phyloP scores from a whole-genome alignment of 2,797 vertebrate genomes.

The Pogonophryne albipinna region DNA sequence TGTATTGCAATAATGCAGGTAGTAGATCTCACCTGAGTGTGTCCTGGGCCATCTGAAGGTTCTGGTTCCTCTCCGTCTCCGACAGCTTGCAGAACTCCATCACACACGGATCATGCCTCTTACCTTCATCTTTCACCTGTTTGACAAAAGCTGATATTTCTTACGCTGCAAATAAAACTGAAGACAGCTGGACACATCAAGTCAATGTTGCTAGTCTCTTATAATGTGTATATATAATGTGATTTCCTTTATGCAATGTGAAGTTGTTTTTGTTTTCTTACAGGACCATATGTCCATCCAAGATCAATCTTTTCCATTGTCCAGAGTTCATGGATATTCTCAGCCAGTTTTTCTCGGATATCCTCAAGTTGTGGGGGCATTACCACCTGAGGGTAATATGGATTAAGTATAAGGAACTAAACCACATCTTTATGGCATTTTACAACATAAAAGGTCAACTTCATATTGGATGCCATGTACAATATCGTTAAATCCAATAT shows the following conservation, averaged over 20 bases:
- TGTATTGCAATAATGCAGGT: neutral
- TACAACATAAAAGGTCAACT: neutral
- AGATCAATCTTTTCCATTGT: slow-evolving; percentile 93
- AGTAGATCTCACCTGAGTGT: slow-evolving; percentile 88
- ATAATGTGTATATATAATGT: neutral
- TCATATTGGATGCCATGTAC: neutral
- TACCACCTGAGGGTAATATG: slow-evolving; percentile 77
- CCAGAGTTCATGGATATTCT: slow-evolving; percentile 97
- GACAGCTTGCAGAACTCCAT: slow-evolving; percentile 93
- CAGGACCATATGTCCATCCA: slow-evolving; percentile 93
- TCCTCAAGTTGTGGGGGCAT: slow-evolving; percentile 92
- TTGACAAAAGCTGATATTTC: slow-evolving; percentile 22
- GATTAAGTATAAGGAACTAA: neutral
- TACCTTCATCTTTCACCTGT: slow-evolving; percentile 93
- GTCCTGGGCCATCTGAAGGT: slow-evolving; percentile 91
- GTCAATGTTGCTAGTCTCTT: neutral
- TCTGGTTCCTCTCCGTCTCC: slow-evolving; percentile 92
- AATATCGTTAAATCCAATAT: neutral
- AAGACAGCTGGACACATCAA: neutral
- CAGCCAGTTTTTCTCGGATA: slow-evolving; percentile 92
- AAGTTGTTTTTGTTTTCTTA: slow-evolving; percentile 69
- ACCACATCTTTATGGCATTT: neutral
- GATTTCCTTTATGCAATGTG: neutral
- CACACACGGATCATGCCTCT: slow-evolving; percentile 90
- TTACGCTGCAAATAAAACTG: neutral